Base-by-base conservation (phyloP, 2,113 vertebrate species). In the Sebastes schlegelii region DNA sequence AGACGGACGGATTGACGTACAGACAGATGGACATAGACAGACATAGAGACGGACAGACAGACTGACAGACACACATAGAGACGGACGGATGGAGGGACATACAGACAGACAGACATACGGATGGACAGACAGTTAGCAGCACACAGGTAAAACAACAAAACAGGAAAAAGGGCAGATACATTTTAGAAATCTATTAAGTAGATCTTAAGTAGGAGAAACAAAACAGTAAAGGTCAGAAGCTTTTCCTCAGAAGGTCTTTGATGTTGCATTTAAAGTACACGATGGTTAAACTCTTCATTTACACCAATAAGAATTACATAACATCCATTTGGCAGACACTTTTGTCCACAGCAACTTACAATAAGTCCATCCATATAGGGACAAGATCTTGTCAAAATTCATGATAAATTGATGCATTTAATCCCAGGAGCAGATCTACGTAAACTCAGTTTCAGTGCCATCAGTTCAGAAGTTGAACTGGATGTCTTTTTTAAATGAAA, bases 31-130 rank as follows among this genome's bases (percentile, higher is more conserved):
- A 34, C 34, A 34, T 34, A n/a, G 4, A 60, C 65, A 77, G 54
- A 66, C n/a, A 43, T 14, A 40, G 23, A 64, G 21, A 43, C 34
- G 43, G n/a, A 42, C 64, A 49, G 75, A 80, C n/a, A 43, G 11
- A 40, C 21, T 60, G 21, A 43, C 34, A 48, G n/a, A 42, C 34
- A 34, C 34, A 34, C 34, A 34, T 34, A 49, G 75, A 82, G 43
- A 77, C 17, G 4, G 34, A 34, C 34, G 34, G 34, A 34, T 34
- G 34, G 34, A 34, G 34, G 34, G 34, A 34, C 34, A 34, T 0
- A 34, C n/a, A 77, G 54, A 66, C 34, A 48, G n/a, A 42, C 34
- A 34, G 34, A 34, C 34, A 34, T 0, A 3, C 34, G 4, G 3
- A 34, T 34, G 34, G 34, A 34, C 34, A 34, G 34, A 34, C 34